Conservation (phyloP, 2,113 vertebrate species). For the Aphyosemion australe region DNA sequence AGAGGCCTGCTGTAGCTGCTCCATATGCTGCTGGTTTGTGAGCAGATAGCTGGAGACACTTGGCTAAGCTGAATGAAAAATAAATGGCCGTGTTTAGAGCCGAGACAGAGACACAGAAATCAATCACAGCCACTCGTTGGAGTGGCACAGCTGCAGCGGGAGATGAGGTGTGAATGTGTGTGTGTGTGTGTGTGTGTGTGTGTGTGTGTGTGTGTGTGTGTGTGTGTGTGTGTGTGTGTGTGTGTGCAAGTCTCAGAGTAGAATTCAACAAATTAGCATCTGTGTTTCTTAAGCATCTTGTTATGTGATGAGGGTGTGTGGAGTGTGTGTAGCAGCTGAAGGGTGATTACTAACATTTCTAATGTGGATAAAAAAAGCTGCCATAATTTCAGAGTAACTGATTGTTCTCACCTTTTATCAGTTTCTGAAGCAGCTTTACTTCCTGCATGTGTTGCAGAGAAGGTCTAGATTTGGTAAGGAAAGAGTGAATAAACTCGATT, state of each 20-base stretch:
- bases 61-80: constrained; percentile 82
- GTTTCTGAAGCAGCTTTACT: neutral
- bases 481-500: no score
- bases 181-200: constrained; percentile 20
- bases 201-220: neutral
- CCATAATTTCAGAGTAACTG: no score
- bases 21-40: constrained; percentile 81
- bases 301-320: no score
- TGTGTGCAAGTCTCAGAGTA: neutral
- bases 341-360: constrained; percentile 10
- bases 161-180: constrained; percentile 70
- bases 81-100: constrained; percentile 72
- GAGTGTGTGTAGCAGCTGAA: constrained; percentile 1
- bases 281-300: constrained; percentile 28
- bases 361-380: neutral
- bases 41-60: constrained; percentile 76
- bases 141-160: constrained; percentile 62
- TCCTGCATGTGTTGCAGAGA: neutral
- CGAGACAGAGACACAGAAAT: constrained; percentile 67
- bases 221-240: no score
- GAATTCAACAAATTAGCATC: constrained; percentile 22
- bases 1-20: constrained; percentile 82
- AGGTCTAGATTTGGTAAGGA: no score
- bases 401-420: no score
- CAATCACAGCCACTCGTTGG: constrained; percentile 71